A percentile compares a stretch with the other conserved stretches of the same genome.
Conservation (phyloP, 2,888 invertebrate species). For the Ophioninae sp. region DNA sequence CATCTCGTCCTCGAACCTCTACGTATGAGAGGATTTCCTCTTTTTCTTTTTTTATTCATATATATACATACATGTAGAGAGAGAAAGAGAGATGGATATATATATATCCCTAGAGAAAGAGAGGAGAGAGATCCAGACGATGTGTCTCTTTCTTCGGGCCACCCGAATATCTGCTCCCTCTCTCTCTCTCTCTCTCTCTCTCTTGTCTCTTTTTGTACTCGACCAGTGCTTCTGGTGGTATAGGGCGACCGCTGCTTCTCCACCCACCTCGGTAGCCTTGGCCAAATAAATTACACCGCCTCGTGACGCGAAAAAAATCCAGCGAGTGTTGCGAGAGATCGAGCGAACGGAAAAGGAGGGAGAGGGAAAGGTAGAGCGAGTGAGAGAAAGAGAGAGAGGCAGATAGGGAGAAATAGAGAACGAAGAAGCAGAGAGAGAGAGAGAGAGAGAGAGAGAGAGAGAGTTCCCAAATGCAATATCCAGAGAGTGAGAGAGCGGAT, state of each 20-base stretch:
- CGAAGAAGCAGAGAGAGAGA: too few relatives aligned
- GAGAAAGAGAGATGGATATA: not conserved
- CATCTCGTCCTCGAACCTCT: conserved; percentile 64
- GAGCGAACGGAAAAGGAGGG: conserved; percentile 53
- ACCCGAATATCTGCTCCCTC: conserved; percentile 13
- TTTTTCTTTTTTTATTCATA: conserved; percentile 19
- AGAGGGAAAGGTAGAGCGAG: conserved; percentile 20
- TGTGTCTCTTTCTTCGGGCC: not conserved
- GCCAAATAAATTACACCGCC: conserved; percentile 80
- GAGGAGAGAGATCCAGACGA: not conserved
- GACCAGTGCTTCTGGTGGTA: conserved; percentile 63
- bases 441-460: conserved; percentile 50
- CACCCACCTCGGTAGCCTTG: conserved; percentile 68
- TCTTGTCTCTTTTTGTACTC: conserved; percentile 27
- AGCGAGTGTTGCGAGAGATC: conserved; percentile 72
- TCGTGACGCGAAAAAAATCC: conserved; percentile 80
- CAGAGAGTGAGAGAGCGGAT: conserved; percentile 47
- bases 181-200: conserved; percentile 21
- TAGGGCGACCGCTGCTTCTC: conserved; percentile 58
- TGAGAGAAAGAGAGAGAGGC: too few relatives aligned
- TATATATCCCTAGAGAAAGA: not conserved
- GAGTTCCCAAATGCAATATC: conserved; percentile 1
- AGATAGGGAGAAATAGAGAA: too few relatives aligned
- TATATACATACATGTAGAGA: not conserved
- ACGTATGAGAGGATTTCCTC: conserved; percentile 1